Evolutionary conservation across 2,888 invertebrate species (phyloP).

Genomic region (Drosophila borborema): DNA sequence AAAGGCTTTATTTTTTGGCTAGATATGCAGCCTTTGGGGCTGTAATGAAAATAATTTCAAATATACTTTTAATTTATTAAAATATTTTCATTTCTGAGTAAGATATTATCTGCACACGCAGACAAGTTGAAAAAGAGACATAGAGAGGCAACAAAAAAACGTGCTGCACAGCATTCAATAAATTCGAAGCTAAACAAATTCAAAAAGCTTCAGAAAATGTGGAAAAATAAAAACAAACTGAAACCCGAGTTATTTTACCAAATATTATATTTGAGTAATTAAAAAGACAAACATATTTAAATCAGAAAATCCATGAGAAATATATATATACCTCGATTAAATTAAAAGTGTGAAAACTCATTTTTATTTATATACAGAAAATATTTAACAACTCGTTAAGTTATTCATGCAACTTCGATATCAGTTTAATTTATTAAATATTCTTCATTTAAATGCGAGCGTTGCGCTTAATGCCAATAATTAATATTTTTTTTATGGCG

Average conservation of each 20-base stretch:
- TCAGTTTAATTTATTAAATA: constrained; percentile 5
- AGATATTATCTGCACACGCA: no score
- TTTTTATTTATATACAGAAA: neutral
- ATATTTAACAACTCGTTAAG: neutral
- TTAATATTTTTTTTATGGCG: constrained; percentile 3
- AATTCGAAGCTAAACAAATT: neutral
- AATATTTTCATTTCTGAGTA: no score
- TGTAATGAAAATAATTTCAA: no score
- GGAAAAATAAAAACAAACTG: neutral
- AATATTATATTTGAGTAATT: neutral
- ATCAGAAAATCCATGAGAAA: neutral
- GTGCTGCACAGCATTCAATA: neutral
- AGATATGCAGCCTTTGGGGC: no score
- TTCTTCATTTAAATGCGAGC: neutral
- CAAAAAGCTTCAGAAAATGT: neutral
- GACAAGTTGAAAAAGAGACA: neutral
- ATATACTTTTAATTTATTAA: no score
- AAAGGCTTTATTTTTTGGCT: no score
- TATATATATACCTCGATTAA: neutral
- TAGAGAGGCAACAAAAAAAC: no score
- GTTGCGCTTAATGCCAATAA: neutral
- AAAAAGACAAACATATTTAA: neutral
- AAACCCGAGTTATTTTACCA: no score
- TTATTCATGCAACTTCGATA: constrained; percentile 1
- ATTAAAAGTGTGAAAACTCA: neutral